Base-by-base conservation (phyloP, 2,888 invertebrate genomes). In the Epirrhoe alternata region DNA sequence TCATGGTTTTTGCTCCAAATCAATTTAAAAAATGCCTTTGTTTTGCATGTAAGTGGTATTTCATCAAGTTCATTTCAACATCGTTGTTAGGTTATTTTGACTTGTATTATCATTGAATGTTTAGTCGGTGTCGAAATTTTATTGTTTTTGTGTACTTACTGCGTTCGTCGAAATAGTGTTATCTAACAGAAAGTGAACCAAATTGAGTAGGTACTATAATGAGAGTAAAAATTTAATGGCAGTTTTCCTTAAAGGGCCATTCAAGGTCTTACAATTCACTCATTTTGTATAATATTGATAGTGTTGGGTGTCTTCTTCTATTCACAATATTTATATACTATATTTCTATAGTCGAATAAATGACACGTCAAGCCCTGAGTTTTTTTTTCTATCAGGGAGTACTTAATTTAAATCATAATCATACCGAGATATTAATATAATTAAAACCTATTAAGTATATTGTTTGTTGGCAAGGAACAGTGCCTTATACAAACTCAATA, bases 1-100 rank as follows among this genome's bases (percentile, higher is more conserved):
- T 86, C 87, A 89, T 91, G 90, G 89, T 86, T 85, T 90, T 90
- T 89, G 89, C 90, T 90, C 89, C 85, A 86, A 87, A 75, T 77
- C 75, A 76, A 71, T 79, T 69, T 77, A 76, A 77, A 81, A 65
- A 77, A 85, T 85, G 83, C 84, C 81, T 85, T 84, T 83, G 72
- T 83, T 82, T 83, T 81, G 87, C 86, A 86, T 88, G 90, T 90
- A 88, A 89, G 89, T 73, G 66, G 58, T 69, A 66, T 57, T 51
- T 38, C 57, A 57, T 59, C 42, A 6, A 16, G 30, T 56, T 80
- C 68, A 62, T 75, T 80, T 60, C 64, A 56, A 31, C 47, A 49
- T 49, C 17, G 12, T 47, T 73, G 38, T 67, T 68, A 77, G 72
- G 75, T 76, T 77, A 73, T 68, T 66, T 66, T 65, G 31, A 16